These are phyloP conservation scores for Muscicapa adusta DNA, from an alignment of 2,113 vertebrate species.

Conservation along the genomic window DNA sequence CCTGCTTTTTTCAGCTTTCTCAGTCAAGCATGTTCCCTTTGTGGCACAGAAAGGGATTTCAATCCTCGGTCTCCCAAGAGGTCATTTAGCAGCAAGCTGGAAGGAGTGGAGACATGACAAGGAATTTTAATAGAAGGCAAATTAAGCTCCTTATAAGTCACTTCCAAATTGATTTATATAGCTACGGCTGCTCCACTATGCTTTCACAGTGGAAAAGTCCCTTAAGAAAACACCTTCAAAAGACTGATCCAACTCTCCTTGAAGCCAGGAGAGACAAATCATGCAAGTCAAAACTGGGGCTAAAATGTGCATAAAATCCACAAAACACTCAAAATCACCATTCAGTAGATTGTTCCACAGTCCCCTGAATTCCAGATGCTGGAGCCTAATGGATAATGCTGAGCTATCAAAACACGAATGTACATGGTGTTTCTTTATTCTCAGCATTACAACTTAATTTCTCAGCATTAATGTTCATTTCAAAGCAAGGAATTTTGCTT, in stretches of 20 bases:
- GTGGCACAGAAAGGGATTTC: background rate
- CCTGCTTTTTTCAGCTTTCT: background rate
- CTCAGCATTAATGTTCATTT: conserved; percentile 29
- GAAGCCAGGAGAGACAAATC: background rate
- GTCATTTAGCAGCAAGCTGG: background rate
- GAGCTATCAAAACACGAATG: background rate
- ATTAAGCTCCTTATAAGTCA: background rate
- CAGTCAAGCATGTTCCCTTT: background rate
- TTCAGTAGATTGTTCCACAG: background rate
- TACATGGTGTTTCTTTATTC: background rate
- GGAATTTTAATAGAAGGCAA: conserved; percentile 42
- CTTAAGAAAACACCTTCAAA: conserved; percentile 27
- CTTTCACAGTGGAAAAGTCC: background rate
- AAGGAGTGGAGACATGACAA: background rate
- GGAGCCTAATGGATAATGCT: background rate
- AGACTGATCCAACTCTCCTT: background rate
- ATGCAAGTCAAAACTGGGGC: background rate
- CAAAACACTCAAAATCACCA: background rate
- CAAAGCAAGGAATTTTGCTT: conserved; percentile 41
- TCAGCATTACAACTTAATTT: background rate
- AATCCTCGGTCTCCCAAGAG: background rate
- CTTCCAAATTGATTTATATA: background rate
- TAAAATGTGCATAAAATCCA: background rate
- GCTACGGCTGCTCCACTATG: background rate
- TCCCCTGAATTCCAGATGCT: background rate